A percentile compares a stretch with the other conserved stretches of the same genome.
Conservation (phyloP, 2,888 invertebrate species). For the Phania funesta region DNA sequence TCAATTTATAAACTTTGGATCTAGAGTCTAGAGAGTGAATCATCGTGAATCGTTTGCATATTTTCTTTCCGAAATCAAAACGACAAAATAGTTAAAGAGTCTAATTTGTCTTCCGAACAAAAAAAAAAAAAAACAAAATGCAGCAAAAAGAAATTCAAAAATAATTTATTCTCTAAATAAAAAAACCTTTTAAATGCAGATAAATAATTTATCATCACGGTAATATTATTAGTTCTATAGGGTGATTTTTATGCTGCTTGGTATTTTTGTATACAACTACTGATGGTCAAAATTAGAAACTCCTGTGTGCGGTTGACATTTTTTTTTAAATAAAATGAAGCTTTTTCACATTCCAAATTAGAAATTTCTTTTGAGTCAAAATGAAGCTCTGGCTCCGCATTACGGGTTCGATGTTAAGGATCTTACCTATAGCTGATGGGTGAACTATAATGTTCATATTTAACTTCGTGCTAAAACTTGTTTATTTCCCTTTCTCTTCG, state of each 20-base stretch:
- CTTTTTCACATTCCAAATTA: too few species aligned
- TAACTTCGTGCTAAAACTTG: too few species aligned
- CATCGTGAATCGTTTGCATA: slow-evolving; percentile 27
- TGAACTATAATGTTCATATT: too few species aligned
- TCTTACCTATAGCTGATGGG: too few species aligned
- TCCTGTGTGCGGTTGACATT: too few species aligned
- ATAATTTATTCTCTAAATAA: slow-evolving; percentile 12
- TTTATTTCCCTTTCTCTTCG: too few species aligned
- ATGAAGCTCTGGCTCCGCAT: too few species aligned
- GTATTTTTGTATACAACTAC: not conserved
- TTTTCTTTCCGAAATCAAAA: not conserved
- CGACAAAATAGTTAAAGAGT: slow-evolving; percentile 5
- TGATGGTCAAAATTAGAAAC: too few species aligned
- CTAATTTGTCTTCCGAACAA: slow-evolving; percentile 26
- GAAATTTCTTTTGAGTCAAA: too few species aligned
- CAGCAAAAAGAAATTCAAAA: slow-evolving; percentile 14
- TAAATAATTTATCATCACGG: not conserved
- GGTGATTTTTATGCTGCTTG: not conserved
- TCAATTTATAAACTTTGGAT: slow-evolving; percentile 3
- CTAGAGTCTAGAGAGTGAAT: slow-evolving; percentile 22
- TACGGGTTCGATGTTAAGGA: too few species aligned
- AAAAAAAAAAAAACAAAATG: not conserved
- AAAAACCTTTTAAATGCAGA: slow-evolving; percentile 15
- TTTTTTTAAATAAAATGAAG: too few species aligned
- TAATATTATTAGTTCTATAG: not conserved